Evolutionary conservation across 2,888 invertebrate species (phyloP), one percentile per base, ranked within the genome.

Genomic region (Charanyca ferruginea): DNA sequence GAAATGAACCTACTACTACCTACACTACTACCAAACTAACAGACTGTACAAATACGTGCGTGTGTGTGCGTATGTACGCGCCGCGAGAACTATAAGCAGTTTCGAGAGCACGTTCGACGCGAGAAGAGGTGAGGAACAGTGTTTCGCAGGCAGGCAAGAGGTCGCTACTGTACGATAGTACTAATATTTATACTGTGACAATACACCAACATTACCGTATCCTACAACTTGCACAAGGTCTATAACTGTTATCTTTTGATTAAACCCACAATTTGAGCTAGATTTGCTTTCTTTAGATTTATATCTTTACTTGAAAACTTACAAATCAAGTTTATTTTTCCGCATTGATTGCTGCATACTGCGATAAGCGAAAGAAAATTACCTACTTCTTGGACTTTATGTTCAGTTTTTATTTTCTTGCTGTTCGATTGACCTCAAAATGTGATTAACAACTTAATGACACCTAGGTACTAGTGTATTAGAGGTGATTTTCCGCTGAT

Each of bases 261-360:
- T 2, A 63, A 70, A 62, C 59, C 65, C 60, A 63, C 35, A 54
- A 55, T 66, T 66, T 62, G 35, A 47, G 48, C 48, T 75, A 57
- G 59, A 38, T 45, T 68, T 49, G 11, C 44, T 57, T 79, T 64
- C 59, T 64, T 58, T 53, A 68, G 80, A 76, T 76, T 49, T 32
- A 22, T 62, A 75, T 75, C 80, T 58, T 32, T 70, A 28, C 48
- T 41, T 23, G 32, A 20, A 73, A 68, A 68, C 49, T 55, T 51
- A 48, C 32, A 78, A 60, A 49, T 53, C 9, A n/a, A 59, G 74
- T 66, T 78, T 73, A 57, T 59, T 59, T 66, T 68, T 49, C 73
- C 74, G 54, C 79, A 61, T 74, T 58, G 49, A 66, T 49, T 66
- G 53, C 79, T 78, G 59, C 73, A 78, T 55, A 38, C n/a, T 23